Evolutionary conservation across 2,888 invertebrate genomes (phyloP).

Genomic region (Drosophila merina): DNA sequence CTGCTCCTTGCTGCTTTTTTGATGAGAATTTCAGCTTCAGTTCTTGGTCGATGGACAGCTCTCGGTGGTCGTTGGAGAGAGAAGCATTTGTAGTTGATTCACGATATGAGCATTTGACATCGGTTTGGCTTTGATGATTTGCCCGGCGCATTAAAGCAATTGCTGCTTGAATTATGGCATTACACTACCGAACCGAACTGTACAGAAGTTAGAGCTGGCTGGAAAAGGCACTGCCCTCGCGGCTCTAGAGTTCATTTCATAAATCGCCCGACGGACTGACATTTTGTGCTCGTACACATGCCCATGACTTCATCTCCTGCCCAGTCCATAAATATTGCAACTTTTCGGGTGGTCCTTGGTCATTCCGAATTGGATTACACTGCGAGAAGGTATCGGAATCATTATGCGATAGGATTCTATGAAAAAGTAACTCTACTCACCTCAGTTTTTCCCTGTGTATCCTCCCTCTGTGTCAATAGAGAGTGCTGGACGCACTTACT

Average conservation of each 20-base stretch:
- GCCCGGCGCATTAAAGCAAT: conserved; percentile 38
- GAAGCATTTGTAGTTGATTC: conserved; percentile 41
- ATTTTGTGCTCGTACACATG: conserved; percentile 39
- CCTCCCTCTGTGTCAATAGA: conserved; percentile 24
- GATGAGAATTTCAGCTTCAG: conserved; percentile 22
- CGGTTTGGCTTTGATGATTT: conserved; percentile 44
- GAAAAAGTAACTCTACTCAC: too few relatives aligned
- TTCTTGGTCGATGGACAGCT: not conserved
- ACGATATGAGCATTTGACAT: conserved; percentile 43
- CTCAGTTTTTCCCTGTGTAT: not conserved
- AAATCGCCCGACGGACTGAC: conserved; percentile 32
- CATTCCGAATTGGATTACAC: not conserved
- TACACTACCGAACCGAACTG: conserved; percentile 3
- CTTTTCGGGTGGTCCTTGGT: not conserved
- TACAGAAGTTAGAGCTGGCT: not conserved
- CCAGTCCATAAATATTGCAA: conserved; percentile 33
- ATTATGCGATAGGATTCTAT: not conserved
- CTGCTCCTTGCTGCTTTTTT: not conserved
- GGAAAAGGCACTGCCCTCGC: not conserved
- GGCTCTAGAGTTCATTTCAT: conserved; percentile 14
- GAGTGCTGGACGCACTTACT: conserved; percentile 38
- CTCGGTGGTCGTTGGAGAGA: not conserved
- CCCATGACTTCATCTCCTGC: conserved; percentile 35
- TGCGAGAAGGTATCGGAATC: not conserved
- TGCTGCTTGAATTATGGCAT: conserved; percentile 46